phyloP scores from a whole-genome alignment of 2,797 vertebrate species.

The Carcharodon carcharias region DNA sequence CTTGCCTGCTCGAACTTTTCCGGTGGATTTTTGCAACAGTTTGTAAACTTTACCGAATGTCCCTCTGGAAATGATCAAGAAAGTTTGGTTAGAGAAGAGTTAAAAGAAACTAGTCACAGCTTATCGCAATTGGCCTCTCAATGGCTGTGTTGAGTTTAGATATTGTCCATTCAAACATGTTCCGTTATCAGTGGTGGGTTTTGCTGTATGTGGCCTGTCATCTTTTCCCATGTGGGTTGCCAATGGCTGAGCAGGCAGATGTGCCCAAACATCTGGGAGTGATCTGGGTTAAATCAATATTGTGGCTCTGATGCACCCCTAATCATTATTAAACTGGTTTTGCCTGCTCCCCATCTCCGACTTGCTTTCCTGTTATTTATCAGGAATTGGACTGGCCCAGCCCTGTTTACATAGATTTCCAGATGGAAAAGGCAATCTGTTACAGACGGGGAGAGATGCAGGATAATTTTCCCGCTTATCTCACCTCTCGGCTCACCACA shows the following conservation, averaged over 20 bases:
- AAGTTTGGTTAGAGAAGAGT: fast-evolving
- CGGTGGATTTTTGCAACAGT: slow-evolving; percentile 65
- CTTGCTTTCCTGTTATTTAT: background rate
- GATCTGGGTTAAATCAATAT: background rate
- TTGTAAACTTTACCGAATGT: slow-evolving; percentile 74
- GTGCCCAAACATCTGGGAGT: no score
- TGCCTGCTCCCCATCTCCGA: background rate
- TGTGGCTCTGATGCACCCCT: background rate
- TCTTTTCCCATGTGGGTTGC: background rate
- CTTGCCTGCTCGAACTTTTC: slow-evolving; percentile 69
- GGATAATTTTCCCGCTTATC: no score
- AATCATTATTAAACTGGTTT: background rate
- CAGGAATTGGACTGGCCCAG: background rate
- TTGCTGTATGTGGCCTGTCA: background rate
- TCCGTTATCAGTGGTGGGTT: background rate
- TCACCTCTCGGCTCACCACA: no score
- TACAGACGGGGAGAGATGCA: no score
- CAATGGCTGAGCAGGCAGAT: background rate
- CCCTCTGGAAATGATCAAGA: slow-evolving; percentile 55
- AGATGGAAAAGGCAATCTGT: background rate
- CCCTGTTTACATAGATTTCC: background rate
- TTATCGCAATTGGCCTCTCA: background rate
- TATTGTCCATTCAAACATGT: background rate
- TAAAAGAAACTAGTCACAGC: background rate
- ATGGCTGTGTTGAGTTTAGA: background rate